These are phyloP conservation scores for Melanotaenia maccullochi DNA, from an alignment of 2,797 vertebrate species.

Conservation along the genomic window DNA sequence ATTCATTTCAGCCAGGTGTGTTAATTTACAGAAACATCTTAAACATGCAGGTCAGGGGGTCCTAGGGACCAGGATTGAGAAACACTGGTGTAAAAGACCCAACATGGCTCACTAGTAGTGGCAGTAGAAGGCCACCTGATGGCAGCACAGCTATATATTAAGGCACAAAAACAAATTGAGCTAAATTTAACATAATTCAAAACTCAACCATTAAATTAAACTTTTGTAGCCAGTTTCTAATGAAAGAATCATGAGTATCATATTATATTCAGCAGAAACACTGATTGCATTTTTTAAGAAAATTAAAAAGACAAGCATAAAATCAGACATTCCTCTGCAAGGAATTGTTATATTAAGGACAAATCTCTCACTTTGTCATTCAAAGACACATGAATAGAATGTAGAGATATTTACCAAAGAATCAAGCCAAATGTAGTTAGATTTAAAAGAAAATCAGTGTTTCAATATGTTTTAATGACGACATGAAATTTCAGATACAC, in stretches of 20 bases:
- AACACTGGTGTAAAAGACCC: neutral
- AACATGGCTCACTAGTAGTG: constrained; percentile 9
- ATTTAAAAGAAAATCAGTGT: neutral
- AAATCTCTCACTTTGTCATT: neutral
- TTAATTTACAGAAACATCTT: neutral
- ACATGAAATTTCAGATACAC: constrained; percentile 1
- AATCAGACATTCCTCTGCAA: constrained; percentile 1
- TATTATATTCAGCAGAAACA: constrained; percentile 4
- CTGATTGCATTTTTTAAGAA: neutral
- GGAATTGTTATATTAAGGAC: neutral
- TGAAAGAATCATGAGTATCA: neutral
- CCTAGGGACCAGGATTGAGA: neutral
- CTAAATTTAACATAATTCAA: neutral
- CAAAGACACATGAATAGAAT: constrained; percentile 24
- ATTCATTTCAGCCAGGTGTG: neutral
- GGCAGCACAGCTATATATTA: constrained; percentile 31
- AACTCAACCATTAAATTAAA: constrained; percentile 7
- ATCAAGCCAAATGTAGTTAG: neutral
- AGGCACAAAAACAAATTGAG: neutral
- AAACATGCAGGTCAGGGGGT: neutral
- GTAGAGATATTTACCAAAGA: neutral
- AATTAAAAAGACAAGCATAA: constrained; percentile 19
- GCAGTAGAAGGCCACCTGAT: constrained; percentile 55
- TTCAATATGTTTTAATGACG: neutral
- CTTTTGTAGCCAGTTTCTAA: neutral